phyloP scores from a whole-genome alignment of 2,888 invertebrate species.

The Dione juno region DNA sequence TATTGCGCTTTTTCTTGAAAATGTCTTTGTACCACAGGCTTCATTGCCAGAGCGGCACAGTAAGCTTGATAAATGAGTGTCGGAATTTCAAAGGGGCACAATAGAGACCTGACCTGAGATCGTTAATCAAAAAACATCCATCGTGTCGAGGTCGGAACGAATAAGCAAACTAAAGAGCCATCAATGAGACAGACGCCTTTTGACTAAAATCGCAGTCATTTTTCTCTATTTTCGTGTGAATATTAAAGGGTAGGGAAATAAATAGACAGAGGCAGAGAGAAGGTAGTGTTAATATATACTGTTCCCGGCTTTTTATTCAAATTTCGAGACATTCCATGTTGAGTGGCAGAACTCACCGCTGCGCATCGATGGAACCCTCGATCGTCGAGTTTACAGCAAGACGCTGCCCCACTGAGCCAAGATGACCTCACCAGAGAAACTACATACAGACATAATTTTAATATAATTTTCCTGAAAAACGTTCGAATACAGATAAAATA shows the following conservation, averaged over 20 bases:
- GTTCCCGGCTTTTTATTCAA: too few relatives aligned
- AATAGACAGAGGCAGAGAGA: too few relatives aligned
- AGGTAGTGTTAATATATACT: not conserved
- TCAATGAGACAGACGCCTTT: slow-evolving; percentile 11
- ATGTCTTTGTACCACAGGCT: slow-evolving; percentile 58
- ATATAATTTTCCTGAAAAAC: too few relatives aligned
- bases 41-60: slow-evolving; percentile 75
- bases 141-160: slow-evolving; percentile 53
- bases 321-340: too few relatives aligned
- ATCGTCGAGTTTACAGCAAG: too few relatives aligned
- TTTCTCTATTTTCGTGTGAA: not conserved
- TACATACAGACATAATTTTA: too few relatives aligned
- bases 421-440: too few relatives aligned
- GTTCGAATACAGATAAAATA: too few relatives aligned
- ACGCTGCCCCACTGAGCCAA: too few relatives aligned
- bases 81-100: slow-evolving; percentile 78
- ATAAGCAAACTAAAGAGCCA: slow-evolving; percentile 44
- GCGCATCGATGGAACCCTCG: too few relatives aligned
- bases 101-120: slow-evolving; percentile 73
- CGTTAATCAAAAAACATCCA: slow-evolving; percentile 74
- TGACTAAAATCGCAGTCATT: not conserved
- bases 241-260: too few relatives aligned
- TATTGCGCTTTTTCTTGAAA: not conserved
- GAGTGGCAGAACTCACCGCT: too few relatives aligned
- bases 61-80: slow-evolving; percentile 82